Evolutionary conservation across 30 jellyfish, hydroid and myxozoan species (phyloP), one percentile per base, ranked within the genome.

Genomic region (Mastigias papua): DNA sequence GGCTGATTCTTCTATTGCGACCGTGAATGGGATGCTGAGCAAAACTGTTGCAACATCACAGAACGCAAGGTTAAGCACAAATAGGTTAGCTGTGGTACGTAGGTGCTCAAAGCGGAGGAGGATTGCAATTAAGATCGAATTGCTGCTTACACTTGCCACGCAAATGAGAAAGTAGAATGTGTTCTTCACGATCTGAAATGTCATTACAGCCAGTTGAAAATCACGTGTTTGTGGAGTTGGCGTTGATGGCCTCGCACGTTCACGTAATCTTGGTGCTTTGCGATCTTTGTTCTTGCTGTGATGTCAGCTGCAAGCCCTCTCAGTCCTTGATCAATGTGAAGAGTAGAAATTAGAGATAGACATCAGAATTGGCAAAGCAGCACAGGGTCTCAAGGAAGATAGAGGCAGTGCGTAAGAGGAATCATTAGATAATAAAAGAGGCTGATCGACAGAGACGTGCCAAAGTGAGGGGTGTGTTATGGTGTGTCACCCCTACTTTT

Each of bases 11-110:
- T 88, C 96, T 32, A 73, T 35, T 60, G 78, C 85, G 3, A 78
- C 83, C 32, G 91, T 79, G 58, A 88, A 77, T 57, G 96, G 96
- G 17, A 88, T 88, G 35, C 96, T 73, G 34, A 78, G 82, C 22
- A 78, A 57, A 37, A 88, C 96, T 20, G 80, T 50, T 6, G 88
- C 65, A 7, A 78, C 25, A 78, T 88, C 96, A 66, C 91, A 88
- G n/a, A 78, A 58, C 1, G 96, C 89, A 34, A 88, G 66, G 69
- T 78, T 88, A 21, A 88, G 88, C 2, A 88, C 90, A 66, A 88
- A 73, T 2, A 88, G 42, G 37, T 88, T 88, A 22, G 96, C 62
- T 13, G 86, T 73, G 31, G 96, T 88, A 8, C 96, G 86, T 15
- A 73, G 88, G 29, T 78, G 89, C 80, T 79, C 86, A 70, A 78